Evolutionary conservation across 2,888 invertebrate genomes (phyloP).

Genomic region (Pachycephus smyrnensis): DNA sequence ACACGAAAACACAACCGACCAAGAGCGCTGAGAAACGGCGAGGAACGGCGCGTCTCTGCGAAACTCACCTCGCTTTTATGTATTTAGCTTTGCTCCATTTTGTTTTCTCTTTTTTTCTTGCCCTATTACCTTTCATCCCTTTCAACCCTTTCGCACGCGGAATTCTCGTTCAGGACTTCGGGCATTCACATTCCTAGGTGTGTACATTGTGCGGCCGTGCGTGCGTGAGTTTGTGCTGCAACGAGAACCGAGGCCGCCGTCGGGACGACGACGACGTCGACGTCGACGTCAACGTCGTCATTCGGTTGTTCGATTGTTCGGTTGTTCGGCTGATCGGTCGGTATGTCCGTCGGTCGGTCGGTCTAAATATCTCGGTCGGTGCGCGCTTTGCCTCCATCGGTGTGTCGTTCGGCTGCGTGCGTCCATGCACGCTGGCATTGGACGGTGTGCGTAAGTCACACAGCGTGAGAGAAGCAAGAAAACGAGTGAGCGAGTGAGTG

Average conservation of each 20-base stretch:
- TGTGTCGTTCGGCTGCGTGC: constrained; percentile 22
- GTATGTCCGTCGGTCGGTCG: background rate
- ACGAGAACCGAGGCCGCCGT: too few relatives aligned
- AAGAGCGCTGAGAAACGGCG: background rate
- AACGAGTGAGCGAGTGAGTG: constrained; percentile 38
- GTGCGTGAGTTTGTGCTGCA: background rate
- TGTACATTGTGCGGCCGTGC: background rate
- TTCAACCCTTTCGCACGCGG: too few relatives aligned
- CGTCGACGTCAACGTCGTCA: too few relatives aligned
- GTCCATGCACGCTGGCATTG: constrained; percentile 5
- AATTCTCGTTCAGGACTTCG: too few relatives aligned
- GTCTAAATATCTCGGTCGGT: background rate
- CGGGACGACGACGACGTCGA: too few relatives aligned
- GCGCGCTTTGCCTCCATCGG: constrained; percentile 13
- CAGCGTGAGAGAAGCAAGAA: constrained; percentile 9
- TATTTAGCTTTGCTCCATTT: too few relatives aligned
- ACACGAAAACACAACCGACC: background rate
- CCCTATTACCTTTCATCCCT: too few relatives aligned
- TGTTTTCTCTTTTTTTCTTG: too few relatives aligned
- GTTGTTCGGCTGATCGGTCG: too few relatives aligned
- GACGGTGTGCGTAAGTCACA: constrained; percentile 17
- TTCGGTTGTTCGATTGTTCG: too few relatives aligned
- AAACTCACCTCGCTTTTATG: too few relatives aligned
- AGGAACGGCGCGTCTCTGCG: background rate
- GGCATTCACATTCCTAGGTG: too few relatives aligned